Evolutionary conservation across 2,888 invertebrate species (phyloP).

Genomic region (Heliconius charithonia): DNA sequence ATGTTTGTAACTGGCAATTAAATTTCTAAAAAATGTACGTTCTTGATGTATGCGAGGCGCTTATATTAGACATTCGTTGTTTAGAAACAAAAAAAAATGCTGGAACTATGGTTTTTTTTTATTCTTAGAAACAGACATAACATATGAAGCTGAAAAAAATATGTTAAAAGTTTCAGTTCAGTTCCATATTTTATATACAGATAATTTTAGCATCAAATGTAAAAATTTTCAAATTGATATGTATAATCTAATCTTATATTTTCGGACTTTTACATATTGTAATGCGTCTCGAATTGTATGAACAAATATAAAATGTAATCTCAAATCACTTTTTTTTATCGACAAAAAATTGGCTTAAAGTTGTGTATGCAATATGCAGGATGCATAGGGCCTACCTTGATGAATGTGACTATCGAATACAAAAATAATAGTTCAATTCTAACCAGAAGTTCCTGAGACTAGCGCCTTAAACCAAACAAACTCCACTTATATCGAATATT

Average conservation of each 20-base stretch:
- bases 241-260: neutral
- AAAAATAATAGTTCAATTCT: neutral
- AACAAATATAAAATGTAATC: neutral
- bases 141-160: neutral
- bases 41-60: neutral
- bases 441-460: neutral
- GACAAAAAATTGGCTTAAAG: neutral
- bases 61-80: neutral
- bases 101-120: too few relatives aligned
- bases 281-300: neutral
- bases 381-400: neutral
- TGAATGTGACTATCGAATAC: neutral
- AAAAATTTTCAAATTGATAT: neutral
- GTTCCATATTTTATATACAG: neutral
- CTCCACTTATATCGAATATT: neutral
- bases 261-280: too few relatives aligned
- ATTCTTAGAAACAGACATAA: neutral
- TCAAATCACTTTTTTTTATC: neutral
- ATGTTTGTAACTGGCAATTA: neutral
- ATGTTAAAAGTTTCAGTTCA: too few relatives aligned
- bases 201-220: neutral
- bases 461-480: neutral
- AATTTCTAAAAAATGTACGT: neutral
- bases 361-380: too few relatives aligned
- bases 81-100: neutral